Percentiles rank a stretch among this genome's conserved stretches.
Evolutionary conservation across 30 jellyfish, hydroid and myxozoan genomes (phyloP).

Genomic region (Clytia hemisphaerica): DNA sequence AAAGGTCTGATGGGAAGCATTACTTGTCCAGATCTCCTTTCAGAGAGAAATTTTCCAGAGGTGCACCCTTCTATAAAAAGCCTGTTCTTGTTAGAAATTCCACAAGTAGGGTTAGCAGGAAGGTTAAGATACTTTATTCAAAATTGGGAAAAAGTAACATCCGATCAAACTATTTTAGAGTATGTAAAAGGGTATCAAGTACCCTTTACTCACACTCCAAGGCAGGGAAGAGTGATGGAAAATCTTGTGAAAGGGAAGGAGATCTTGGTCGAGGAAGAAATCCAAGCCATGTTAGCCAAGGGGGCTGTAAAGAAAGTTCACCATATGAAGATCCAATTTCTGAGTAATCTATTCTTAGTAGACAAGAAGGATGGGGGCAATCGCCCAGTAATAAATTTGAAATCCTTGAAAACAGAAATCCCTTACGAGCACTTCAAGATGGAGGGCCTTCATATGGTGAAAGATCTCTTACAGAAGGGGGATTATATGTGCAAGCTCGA

Average conservation of each 20-base stretch:
- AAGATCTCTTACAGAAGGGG: not conserved
- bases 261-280: not conserved
- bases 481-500: constrained; percentile 1
- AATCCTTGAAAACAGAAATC: not conserved
- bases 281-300: not conserved
- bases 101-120: constrained; percentile 9
- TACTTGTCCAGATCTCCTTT: no score
- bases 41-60: no score
- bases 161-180: not conserved
- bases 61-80: no score
- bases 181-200: not conserved
- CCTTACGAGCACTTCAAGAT: not conserved
- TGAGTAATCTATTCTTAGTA: constrained; percentile 1
- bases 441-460: constrained; percentile 6
- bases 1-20: no score
- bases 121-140: constrained; percentile 9
- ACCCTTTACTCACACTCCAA: not conserved
- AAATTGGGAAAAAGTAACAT: constrained; percentile 11
- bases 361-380: constrained; percentile 7
- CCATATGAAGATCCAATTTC: not conserved
- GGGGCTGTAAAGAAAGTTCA: not conserved
- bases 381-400: not conserved
- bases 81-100: no score
- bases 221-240: no score
- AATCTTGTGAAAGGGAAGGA: no score